Base-by-base conservation (phyloP, 2,113 vertebrate species). In the Cryptotis parvus region DNA sequence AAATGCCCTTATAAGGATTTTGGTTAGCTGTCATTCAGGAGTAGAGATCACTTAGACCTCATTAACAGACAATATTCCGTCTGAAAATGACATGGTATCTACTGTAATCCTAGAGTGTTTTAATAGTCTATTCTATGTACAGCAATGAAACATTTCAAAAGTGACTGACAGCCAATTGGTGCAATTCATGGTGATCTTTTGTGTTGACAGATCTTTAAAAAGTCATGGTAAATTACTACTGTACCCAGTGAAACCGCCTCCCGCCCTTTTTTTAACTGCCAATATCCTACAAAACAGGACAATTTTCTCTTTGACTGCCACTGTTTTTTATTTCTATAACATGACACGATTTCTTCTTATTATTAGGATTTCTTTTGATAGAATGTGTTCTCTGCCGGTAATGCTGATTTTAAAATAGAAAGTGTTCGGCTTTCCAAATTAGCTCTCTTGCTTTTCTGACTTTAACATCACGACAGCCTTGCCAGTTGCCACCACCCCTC, bases 151-250 rank as follows among this genome's bases (percentile, higher is more conserved):
- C 94, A 95, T 95, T 97, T 49, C 76, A 96, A 83, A 90, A 78
- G 94, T 96, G 95, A 96, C 83, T 97, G 97, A 95, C 96, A 96
- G 96, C 92, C 91, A 92, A 41, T 69, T 93, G 65, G 80, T 91
- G 92, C 84, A 96, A 96, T 95, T 83, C 93, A 94, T 95, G n/a
- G 68, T 95, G 33, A 16, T 66, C 89, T 95, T 95, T 84, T 37
- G 77, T 96, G 94, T 95, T 94, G 83, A 96, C 90, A 97, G 96
- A 31, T 96, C 91, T 96, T 95, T 96, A 91, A 90, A 96, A 97
- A 96, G 96, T 97, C 97, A 75, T 89, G 96, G 96, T 96, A 97
- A 97, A 97, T 79, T 95, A 94, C 95, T 96, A 92, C 96, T 90
- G 91, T 94, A 81, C 29, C 74, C 89, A 0, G 33, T 95, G 94